Percentiles rank a stretch among this genome's conserved stretches.
Conservation (phyloP, 2,797 vertebrate genomes). For the Sebastolobus alascanus region DNA sequence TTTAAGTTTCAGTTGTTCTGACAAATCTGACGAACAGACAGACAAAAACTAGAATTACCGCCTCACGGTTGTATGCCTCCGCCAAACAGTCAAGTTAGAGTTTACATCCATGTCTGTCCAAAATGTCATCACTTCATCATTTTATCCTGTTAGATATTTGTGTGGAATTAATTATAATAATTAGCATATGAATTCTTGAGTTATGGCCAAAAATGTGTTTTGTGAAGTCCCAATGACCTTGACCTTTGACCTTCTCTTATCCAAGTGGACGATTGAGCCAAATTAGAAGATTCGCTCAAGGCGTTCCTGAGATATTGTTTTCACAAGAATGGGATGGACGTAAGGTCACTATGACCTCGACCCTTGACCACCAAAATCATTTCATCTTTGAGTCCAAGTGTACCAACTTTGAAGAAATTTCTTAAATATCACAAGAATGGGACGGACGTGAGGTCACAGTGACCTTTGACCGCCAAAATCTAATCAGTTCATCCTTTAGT, state of each 20-base stretch:
- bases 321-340: no score
- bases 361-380: no score
- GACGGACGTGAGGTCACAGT: no score
- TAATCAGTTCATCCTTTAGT: no score
- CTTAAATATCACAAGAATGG: no score
- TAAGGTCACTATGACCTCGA: no score
- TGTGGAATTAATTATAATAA: background rate
- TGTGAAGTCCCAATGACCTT: background rate
- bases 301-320: background rate
- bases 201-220: background rate
- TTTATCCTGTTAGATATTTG: background rate
- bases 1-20: background rate
- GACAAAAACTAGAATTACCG: background rate
- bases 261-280: background rate
- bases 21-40: background rate
- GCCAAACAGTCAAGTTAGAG: background rate
- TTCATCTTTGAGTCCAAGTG: no score
- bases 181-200: background rate
- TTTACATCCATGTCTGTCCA: background rate
- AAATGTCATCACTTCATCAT: background rate
- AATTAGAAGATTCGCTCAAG: background rate
- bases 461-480: no score
- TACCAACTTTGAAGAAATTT: no score
- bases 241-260: background rate
- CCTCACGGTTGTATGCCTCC: fast-evolving